Conservation (phyloP, 2,113 vertebrate genomes). For the Heterocephalus glaber region DNA sequence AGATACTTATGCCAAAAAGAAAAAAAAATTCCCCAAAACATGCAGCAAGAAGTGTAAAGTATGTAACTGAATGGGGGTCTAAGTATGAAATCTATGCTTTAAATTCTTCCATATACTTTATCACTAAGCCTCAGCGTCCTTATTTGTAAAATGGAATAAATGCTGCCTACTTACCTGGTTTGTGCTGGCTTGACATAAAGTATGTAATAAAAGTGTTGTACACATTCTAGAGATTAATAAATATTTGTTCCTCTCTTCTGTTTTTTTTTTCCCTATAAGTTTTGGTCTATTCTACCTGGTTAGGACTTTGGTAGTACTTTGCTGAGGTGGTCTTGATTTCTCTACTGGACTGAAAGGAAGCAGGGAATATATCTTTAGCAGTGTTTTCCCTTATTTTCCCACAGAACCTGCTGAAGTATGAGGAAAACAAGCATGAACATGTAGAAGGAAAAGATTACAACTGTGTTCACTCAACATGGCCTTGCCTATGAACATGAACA, state of each 20-base stretch:
- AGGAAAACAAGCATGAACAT: constrained; percentile 55
- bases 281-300: neutral
- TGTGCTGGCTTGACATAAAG: neutral
- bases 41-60: neutral
- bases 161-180: neutral
- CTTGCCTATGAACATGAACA: neutral
- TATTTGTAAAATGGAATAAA: neutral
- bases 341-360: neutral
- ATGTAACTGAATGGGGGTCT: neutral
- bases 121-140: neutral
- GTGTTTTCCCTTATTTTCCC: neutral
- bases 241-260: neutral
- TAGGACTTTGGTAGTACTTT: neutral
- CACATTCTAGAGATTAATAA: neutral
- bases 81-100: neutral
- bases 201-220: neutral
- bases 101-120: neutral
- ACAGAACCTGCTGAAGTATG: neutral
- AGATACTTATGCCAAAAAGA: neutral
- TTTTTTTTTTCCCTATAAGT: neutral
- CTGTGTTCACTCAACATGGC: constrained; percentile 28
- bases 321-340: neutral
- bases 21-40: neutral
- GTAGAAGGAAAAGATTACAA: constrained; percentile 33
- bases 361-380: neutral